phyloP scores from a whole-genome alignment of 2,797 vertebrate genomes.

The Hydrocynus forskahlii region DNA sequence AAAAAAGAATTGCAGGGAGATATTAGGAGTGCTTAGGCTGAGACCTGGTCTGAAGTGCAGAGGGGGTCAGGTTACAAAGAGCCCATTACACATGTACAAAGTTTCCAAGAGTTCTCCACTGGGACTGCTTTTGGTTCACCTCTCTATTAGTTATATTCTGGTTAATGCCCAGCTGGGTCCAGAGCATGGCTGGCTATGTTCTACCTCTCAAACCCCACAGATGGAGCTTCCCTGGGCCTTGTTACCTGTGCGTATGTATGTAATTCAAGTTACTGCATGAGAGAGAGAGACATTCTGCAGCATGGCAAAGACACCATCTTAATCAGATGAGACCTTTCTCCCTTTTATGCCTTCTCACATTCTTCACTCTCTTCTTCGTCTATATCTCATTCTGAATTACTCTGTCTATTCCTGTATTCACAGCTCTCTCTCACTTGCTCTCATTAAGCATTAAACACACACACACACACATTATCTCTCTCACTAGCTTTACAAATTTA shows the following conservation, averaged over 20 bases:
- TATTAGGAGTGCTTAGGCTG: constrained; percentile 32
- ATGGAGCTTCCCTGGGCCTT: constrained; percentile 36
- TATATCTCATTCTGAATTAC: constrained; percentile 43
- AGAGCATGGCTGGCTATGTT: neutral
- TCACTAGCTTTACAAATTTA: constrained; percentile 43
- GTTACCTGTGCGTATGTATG: constrained; percentile 30
- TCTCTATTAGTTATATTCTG: constrained; percentile 37
- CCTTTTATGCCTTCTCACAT: constrained; percentile 58
- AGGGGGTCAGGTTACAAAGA: constrained; percentile 26
- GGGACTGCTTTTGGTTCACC: constrained; percentile 37
- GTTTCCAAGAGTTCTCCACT: constrained; percentile 47
- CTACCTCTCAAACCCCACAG: constrained; percentile 19
- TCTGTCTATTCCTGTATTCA: constrained; percentile 17
- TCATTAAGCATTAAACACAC: constrained; percentile 75
- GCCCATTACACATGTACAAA: constrained; percentile 30
- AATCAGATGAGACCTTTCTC: constrained; percentile 78
- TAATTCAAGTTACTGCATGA: neutral
- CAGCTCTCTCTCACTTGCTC: constrained; percentile 33
- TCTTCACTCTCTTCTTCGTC: neutral
- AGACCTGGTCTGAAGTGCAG: constrained; percentile 36
- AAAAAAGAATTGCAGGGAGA: constrained; percentile 30
- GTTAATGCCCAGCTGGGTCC: constrained; percentile 41
- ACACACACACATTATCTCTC: constrained; percentile 54
- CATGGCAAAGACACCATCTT: constrained; percentile 63
- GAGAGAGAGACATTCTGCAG: constrained; percentile 47